These are phyloP conservation scores for Porites lutea DNA, from an alignment of 64 coral and sea anemone species.

Conservation along the genomic window DNA sequence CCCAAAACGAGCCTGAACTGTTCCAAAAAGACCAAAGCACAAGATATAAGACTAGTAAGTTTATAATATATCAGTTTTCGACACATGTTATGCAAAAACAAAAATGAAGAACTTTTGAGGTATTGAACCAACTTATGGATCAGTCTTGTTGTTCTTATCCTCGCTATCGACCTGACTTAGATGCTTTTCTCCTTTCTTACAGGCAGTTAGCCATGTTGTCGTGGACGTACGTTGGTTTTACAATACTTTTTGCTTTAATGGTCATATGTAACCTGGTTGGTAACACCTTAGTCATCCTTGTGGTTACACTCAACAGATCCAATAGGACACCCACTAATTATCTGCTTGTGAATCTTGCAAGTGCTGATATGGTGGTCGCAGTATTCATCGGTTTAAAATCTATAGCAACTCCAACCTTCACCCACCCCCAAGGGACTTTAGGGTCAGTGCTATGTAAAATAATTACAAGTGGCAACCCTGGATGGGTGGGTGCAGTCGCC, in stretches of 20 bases:
- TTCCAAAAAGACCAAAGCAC: no score
- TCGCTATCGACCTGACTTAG: no score
- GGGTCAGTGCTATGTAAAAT: not conserved
- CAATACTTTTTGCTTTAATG: not conserved
- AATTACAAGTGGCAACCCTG: conserved; percentile 3
- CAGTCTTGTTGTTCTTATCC: no score
- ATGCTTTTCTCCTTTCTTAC: no score
- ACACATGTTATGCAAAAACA: no score
- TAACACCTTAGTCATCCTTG: not conserved
- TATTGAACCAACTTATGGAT: no score
- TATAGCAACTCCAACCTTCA: not conserved
- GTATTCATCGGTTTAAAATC: not conserved
- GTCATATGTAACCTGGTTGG: not conserved
- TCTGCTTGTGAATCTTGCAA: conserved; percentile 1
- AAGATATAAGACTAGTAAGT: no score
- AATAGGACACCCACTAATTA: conserved; percentile 19
- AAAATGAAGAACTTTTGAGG: no score
- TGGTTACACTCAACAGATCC: not conserved
- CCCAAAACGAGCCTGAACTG: no score
- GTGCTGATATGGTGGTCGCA: conserved; percentile 4
- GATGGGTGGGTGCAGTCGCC: conserved; percentile 1
- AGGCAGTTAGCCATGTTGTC: no score
- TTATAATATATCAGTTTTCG: no score
- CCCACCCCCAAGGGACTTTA: not conserved
- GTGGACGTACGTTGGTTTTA: not conserved